phyloP scores from a whole-genome alignment of 2,888 invertebrate species.

The Mantis religiosa region DNA sequence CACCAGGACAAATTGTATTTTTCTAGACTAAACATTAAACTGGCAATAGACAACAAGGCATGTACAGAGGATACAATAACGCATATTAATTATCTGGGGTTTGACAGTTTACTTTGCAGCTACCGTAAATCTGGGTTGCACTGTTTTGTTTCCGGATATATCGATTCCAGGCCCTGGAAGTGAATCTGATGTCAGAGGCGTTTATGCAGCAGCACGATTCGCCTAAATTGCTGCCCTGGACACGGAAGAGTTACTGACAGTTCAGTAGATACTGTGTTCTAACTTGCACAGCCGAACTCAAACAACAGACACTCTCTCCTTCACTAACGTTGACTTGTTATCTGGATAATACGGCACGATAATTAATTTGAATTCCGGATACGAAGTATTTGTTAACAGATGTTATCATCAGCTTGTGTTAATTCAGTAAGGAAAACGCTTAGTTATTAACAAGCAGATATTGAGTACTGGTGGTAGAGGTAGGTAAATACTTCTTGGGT shows the following conservation, averaged over 20 bases:
- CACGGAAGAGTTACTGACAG: background rate
- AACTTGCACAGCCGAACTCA: background rate
- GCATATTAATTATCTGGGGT: background rate
- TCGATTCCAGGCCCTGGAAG: background rate
- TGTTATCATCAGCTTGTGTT: background rate
- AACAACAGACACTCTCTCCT: background rate
- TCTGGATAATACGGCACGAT: background rate
- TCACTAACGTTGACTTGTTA: background rate
- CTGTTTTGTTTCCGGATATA: background rate
- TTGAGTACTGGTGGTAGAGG: too few species aligned
- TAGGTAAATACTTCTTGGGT: too few species aligned
- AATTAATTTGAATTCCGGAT: background rate
- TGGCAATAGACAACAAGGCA: background rate
- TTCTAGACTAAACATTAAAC: background rate
- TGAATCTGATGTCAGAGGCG: background rate
- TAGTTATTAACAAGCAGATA: too few species aligned
- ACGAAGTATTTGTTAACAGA: background rate
- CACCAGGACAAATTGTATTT: background rate
- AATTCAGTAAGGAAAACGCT: too few species aligned
- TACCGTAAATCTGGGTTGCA: background rate
- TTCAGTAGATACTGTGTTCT: background rate
- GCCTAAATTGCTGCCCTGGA: background rate
- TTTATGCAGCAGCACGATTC: background rate
- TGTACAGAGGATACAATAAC: background rate
- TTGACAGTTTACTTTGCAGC: background rate